Evolutionary conservation across 2,888 invertebrate species (phyloP).

Genomic region (Drosophila histrio): DNA sequence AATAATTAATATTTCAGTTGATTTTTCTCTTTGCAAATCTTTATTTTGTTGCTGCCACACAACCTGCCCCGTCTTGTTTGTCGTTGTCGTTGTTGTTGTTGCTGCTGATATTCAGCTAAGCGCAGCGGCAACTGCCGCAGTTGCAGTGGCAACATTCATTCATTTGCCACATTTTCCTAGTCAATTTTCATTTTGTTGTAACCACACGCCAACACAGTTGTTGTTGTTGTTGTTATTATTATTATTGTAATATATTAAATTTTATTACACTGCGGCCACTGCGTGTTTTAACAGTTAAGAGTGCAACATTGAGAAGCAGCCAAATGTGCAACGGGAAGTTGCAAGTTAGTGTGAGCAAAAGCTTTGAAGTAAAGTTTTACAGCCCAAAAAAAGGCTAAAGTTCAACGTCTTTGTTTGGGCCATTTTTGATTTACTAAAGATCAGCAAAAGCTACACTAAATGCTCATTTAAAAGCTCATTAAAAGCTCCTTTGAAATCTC

Average conservation of each 20-base stretch:
- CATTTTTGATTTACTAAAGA: neutral
- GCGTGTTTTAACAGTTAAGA: neutral
- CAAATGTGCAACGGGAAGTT: neutral
- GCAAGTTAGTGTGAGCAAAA: neutral
- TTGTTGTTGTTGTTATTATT: neutral
- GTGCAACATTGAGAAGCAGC: neutral
- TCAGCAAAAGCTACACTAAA: neutral
- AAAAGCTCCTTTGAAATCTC: neutral
- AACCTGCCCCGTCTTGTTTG: conserved; percentile 4
- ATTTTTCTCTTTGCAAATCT: neutral
- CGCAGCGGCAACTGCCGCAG: conserved; percentile 9
- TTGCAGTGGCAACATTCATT: conserved; percentile 4
- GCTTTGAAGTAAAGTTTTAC: neutral
- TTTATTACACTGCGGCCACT: conserved; percentile 2
- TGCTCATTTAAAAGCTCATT: neutral
- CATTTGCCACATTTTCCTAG: neutral
- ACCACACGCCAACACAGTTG: neutral
- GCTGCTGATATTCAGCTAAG: conserved; percentile 8
- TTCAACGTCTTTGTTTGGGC: neutral
- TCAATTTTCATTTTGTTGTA: neutral
- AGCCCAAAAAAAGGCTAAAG: neutral
- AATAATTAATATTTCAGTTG: conserved; percentile 10
- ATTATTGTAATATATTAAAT: neutral
- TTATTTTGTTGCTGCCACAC: neutral
- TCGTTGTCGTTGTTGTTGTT: neutral